Evolutionary conservation across 2,797 vertebrate genomes (phyloP), one percentile per base, ranked within the genome.

Genomic region (Etheostoma nigrum): DNA sequence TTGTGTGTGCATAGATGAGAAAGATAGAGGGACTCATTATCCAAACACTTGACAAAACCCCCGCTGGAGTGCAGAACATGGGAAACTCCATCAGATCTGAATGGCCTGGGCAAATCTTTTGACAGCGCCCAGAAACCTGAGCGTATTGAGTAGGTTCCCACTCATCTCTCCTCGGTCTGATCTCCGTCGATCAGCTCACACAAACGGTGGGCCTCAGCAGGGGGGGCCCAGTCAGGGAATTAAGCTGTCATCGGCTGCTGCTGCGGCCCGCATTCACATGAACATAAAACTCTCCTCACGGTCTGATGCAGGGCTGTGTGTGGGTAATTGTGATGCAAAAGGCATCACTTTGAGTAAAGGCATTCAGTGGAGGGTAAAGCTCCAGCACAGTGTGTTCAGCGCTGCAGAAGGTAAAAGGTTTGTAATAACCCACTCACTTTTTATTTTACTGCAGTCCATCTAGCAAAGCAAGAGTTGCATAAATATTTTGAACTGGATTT

Each of bases 101-200:
- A 96, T 96, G 95, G 92, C 81, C 93, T 92, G 93, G 95, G 94
- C 95, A 95, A 97, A 94, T 92, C 93, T 95, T 96, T 96, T 98
- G 94, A 97, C 94, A 89, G 94, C 11, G 90, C 86, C 89, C 86
- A 94, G 97, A 97, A 99, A 99, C 90, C 89, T 90, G 96, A 99
- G 95, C 91, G 82, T 72, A 73, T 90, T 95, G 86, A 79, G 93
- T 94, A 94, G 92, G 93, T 95, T 95, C 93, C 93, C 95, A 95
- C 93, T 95, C 93, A 74, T 95, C 93, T 95, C 93, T 91, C 92
- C 89, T 90, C 91, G 88, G 95, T 95, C 96, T 96, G 95, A 96
- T 98, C 96, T 96, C 90, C 88, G 91, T 93, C 94, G 96, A 95
- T 96, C 94, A 94, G 89, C 93, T 85, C 91, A 81, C 88, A 95